These are phyloP conservation scores for Carollia perspicillata DNA, from an alignment of 2,113 vertebrate genomes.

Conservation along the genomic window DNA sequence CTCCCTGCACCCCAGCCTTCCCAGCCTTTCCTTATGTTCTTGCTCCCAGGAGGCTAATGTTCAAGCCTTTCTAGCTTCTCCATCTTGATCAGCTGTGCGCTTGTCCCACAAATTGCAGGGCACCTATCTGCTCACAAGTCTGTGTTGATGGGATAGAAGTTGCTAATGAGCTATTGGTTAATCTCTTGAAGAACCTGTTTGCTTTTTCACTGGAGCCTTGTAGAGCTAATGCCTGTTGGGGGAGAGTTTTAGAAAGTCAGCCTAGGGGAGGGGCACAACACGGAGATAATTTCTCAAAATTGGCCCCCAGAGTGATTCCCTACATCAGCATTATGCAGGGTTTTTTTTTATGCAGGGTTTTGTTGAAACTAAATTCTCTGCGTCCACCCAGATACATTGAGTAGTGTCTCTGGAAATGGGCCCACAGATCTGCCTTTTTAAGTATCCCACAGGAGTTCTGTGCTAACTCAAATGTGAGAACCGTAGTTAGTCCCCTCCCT, in stretches of 20 bases:
- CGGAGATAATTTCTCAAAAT: background rate
- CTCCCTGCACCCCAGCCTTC: background rate
- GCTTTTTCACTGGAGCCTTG: background rate
- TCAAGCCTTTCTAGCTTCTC: background rate
- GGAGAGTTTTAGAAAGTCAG: background rate
- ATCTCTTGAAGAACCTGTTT: background rate
- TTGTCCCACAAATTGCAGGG: background rate
- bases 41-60: background rate
- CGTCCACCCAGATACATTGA: background rate
- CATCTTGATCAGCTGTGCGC: background rate
- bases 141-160: background rate
- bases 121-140: no score
- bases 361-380: background rate
- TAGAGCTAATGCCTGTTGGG: background rate
- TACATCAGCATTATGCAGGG: background rate
- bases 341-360: background rate
- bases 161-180: background rate
- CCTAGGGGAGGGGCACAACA: background rate
- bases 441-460: background rate
- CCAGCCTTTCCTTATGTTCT: background rate
- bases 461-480: background rate
- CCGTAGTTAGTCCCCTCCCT: background rate
- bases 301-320: background rate
- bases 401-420: background rate
- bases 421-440: background rate